Evolutionary conservation across 2,113 vertebrate genomes (phyloP).

Genomic region (Myotis brandtii): DNA sequence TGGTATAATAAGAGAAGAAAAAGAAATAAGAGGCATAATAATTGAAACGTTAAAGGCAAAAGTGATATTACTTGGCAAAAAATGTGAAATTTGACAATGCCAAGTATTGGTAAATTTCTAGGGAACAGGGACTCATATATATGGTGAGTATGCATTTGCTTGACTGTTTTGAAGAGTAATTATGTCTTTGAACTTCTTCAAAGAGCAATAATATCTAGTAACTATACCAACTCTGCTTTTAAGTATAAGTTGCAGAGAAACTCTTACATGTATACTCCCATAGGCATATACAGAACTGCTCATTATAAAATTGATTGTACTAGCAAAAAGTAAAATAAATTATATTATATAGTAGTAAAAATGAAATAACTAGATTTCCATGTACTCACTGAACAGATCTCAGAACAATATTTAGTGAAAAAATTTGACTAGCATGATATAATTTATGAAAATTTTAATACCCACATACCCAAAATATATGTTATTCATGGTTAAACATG

Average conservation of each 20-base stretch:
- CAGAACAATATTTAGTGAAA: background rate
- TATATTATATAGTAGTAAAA: background rate
- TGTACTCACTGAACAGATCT: background rate
- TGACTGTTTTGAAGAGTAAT: background rate
- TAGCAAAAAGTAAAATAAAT: background rate
- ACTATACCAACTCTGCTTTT: background rate
- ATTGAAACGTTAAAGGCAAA: conserved; percentile 39
- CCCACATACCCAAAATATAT: background rate
- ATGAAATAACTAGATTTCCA: background rate
- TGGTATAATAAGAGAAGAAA: background rate
- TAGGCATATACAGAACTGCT: background rate
- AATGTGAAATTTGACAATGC: background rate
- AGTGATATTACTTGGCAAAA: background rate
- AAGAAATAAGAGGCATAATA: background rate
- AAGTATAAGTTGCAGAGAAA: background rate
- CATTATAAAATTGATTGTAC: background rate
- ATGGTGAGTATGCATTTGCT: background rate
- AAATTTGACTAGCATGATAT: background rate
- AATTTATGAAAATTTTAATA: conserved; percentile 12
- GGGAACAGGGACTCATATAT: background rate
- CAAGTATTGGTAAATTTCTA: conserved; percentile 21
- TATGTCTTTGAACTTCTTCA: background rate
- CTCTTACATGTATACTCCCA: background rate
- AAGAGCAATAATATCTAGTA: background rate
- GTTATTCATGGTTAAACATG: background rate